Percentiles rank a stretch among this genome's conserved stretches.
These are phyloP conservation scores for Archegozetes longisetosus DNA, from an alignment of 1,140 invertebrate genomes.

Conservation along the genomic window DNA sequence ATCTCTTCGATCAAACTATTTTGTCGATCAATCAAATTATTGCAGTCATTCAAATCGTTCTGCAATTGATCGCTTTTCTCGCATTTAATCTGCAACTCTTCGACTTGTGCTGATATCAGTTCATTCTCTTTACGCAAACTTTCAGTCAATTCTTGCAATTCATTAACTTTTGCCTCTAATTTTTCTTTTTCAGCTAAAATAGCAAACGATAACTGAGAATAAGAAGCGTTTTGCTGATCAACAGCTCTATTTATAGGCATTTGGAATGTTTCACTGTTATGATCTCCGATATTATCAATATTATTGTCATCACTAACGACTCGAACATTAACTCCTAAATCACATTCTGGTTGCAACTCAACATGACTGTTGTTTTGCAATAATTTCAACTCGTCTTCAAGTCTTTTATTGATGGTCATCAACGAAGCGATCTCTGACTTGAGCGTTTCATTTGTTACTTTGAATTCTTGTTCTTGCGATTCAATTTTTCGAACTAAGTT, in stretches of 20 bases:
- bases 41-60: not conserved
- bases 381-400: not conserved
- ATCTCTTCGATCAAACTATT: conserved; percentile 27
- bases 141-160: conserved; percentile 22
- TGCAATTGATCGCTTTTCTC: not conserved
- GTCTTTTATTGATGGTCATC: not conserved
- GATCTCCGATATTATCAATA: not conserved
- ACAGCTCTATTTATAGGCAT: not conserved
- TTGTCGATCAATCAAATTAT: conserved; percentile 25
- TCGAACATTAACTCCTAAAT: not conserved
- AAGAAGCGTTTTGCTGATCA: not conserved
- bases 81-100: not conserved
- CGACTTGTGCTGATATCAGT: not conserved
- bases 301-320: not conserved
- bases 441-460: conserved; percentile 9
- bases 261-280: not conserved
- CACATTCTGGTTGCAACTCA: not conserved
- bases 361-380: not conserved
- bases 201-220: not conserved
- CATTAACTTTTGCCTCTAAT: conserved; percentile 24
- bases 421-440: conserved; percentile 5
- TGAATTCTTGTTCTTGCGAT: conserved; percentile 11
- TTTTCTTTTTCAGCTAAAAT: conserved; percentile 19
- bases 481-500: conserved; percentile 2
- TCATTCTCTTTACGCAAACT: conserved; percentile 22